phyloP scores from a whole-genome alignment of 2,797 vertebrate species.

The Lepus townsendii region DNA sequence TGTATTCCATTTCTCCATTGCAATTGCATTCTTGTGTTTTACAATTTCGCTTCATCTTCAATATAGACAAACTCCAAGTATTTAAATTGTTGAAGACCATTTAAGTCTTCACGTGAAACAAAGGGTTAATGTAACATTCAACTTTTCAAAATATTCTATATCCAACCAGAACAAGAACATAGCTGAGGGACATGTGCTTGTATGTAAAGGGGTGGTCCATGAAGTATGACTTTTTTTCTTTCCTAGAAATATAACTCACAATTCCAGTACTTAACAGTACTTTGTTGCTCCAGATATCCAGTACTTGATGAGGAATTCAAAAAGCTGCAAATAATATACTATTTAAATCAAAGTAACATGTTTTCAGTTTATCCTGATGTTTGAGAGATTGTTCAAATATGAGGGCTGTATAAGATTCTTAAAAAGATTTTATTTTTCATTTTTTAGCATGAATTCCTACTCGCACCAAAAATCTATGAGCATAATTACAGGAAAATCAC shows the following conservation, averaged over 20 bases:
- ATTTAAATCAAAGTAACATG: slow-evolving; percentile 11
- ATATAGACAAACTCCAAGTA: not conserved
- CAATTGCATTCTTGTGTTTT: not conserved
- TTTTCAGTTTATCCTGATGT: slow-evolving; percentile 17
- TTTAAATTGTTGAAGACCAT: not conserved
- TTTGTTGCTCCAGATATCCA: not conserved
- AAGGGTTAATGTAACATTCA: slow-evolving; percentile 26
- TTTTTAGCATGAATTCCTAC: slow-evolving; percentile 16
- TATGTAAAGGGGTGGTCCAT: not conserved
- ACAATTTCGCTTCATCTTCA: not conserved
- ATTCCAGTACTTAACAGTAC: not conserved
- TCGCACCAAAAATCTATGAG: slow-evolving; percentile 41
- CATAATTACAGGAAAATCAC: not conserved
- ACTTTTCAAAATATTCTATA: slow-evolving; percentile 50
- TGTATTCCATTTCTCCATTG: not conserved
- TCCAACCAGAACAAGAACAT: not conserved
- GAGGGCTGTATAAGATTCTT: not conserved
- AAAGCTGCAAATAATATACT: not conserved
- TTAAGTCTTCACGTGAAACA: slow-evolving; percentile 18
- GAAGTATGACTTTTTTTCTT: not conserved
- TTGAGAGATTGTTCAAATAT: slow-evolving; percentile 24
- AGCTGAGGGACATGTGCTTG: not conserved
- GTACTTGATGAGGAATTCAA: not conserved
- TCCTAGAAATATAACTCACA: not conserved
- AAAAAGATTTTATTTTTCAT: slow-evolving; percentile 25